Evolutionary conservation across 2,797 vertebrate genomes (phyloP), one percentile per base, ranked within the genome.

Genomic region (Cirrhinus mrigala): DNA sequence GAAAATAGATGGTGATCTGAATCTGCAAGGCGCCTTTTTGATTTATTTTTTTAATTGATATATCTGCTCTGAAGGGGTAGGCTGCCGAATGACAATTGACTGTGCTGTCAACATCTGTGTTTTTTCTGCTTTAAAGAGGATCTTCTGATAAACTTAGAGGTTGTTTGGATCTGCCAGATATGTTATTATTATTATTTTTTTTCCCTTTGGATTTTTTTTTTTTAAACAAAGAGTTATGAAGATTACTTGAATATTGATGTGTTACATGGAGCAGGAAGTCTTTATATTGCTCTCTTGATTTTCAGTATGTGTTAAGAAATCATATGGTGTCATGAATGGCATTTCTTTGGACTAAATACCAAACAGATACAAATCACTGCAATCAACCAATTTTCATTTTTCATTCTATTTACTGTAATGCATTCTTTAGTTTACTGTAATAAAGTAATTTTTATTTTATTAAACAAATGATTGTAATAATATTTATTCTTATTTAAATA

Each of bases 1-100:
- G 94, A 94, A 96, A 96, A 96, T 95, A 95, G 94, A 96, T 96
- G 92, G 94, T 86, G 89, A 88, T 90, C 85, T 79, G 75, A 87
- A 88, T 89, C 92, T 85, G 88, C 14, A 85, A 75, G 16, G 89
- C 90, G 90, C 89, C 89, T 93, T 81, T 94, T 92, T 94, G 92
- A 95, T 95, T 94, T 94, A 95, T 96, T 95, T 94, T 94, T 95
- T 94, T 95, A 95, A 96, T 96, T 96, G 95, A 94, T 94, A 91
- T 95, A 94, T 96, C 94, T 95, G 93, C 92, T 94, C 94, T 92
- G 92, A 92, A 84, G 92, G 92, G 91, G 92, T 92, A 91, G 86
- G 82, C 56, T 22, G 88, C 91, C 89, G 92, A 93, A 96, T 94
- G 95, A 94, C 93, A 94, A 93, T 94, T 95, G 94, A 95, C 94